Conservation (phyloP, 2,113 vertebrate genomes). For the Chaetodon trifascialis region DNA sequence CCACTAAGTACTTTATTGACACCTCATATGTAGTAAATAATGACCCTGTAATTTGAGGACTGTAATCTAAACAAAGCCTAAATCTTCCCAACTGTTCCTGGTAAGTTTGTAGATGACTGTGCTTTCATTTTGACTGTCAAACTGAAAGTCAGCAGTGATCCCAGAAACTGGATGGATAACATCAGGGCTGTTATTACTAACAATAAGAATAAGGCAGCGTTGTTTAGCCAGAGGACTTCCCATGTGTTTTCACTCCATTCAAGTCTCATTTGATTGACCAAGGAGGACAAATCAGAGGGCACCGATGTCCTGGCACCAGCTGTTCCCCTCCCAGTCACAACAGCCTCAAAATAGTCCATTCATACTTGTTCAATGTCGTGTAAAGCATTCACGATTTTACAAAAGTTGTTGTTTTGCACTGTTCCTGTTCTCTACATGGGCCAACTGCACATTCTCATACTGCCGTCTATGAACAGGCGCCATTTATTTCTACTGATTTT, state of each 20-base stretch:
- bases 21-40: too few species aligned
- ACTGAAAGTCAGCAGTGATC: constrained; percentile 32
- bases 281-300: constrained; percentile 40
- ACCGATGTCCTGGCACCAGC: constrained; percentile 60
- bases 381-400: constrained; percentile 17
- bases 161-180: constrained; percentile 42
- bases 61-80: too few species aligned
- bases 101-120: neutral
- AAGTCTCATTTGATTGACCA: constrained; percentile 29
- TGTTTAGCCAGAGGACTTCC: constrained; percentile 55
- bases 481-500: constrained; percentile 21
- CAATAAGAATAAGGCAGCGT: constrained; percentile 27
- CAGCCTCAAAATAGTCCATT: constrained; percentile 67
- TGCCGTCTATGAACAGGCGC: neutral
- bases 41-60: too few species aligned
- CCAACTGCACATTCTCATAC: neutral
- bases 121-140: constrained; percentile 15
- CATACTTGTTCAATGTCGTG: constrained; percentile 16
- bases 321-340: constrained; percentile 57
- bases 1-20: too few species aligned
- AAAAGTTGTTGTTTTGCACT: constrained; percentile 50
- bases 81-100: too few species aligned
- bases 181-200: constrained; percentile 57
- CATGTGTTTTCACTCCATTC: constrained; percentile 54
- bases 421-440: constrained; percentile 13